Percentiles rank a stretch among this genome's conserved stretches.
Evolutionary conservation across 2,888 invertebrate genomes (phyloP).

Genomic region (Sesia bembeciformis): DNA sequence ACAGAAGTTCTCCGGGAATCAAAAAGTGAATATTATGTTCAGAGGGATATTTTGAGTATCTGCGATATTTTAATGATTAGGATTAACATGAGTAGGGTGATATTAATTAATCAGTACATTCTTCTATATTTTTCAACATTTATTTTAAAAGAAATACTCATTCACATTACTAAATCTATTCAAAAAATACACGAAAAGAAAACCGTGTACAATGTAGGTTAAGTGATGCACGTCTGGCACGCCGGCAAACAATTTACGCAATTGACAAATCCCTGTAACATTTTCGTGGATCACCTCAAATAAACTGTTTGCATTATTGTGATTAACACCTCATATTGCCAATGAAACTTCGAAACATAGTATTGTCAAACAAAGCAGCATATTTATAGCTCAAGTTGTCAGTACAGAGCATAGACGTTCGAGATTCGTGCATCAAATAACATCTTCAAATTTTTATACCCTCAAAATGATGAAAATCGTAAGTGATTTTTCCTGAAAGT

Average conservation of each 20-base stretch:
- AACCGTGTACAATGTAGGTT: constrained; percentile 26
- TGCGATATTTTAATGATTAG: too few species aligned
- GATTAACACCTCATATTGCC: constrained; percentile 63
- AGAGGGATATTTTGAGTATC: too few species aligned
- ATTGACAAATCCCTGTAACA: constrained; percentile 62
- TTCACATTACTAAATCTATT: too few species aligned
- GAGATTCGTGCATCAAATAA: constrained; percentile 32
- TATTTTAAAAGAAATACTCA: too few species aligned
- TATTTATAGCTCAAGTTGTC: constrained; percentile 57
- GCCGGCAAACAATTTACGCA: constrained; percentile 52
- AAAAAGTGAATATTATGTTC: too few species aligned
- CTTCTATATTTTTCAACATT: too few species aligned
- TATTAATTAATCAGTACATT: too few species aligned
- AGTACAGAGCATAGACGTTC: constrained; percentile 48
- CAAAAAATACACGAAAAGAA: too few species aligned
- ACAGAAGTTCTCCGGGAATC: too few species aligned
- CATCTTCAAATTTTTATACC: constrained; percentile 5
- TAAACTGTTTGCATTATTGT: constrained; percentile 66
- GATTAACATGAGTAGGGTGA: too few species aligned
- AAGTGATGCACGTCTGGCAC: constrained; percentile 25
- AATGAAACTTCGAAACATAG: constrained; percentile 59
- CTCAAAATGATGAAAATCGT: constrained; percentile 62
- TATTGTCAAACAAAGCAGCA: constrained; percentile 48
- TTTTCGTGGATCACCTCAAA: constrained; percentile 62
- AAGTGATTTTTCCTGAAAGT: constrained; percentile 23